phyloP scores from a whole-genome alignment of 2,113 vertebrate genomes.

The Casuarius casuarius region DNA sequence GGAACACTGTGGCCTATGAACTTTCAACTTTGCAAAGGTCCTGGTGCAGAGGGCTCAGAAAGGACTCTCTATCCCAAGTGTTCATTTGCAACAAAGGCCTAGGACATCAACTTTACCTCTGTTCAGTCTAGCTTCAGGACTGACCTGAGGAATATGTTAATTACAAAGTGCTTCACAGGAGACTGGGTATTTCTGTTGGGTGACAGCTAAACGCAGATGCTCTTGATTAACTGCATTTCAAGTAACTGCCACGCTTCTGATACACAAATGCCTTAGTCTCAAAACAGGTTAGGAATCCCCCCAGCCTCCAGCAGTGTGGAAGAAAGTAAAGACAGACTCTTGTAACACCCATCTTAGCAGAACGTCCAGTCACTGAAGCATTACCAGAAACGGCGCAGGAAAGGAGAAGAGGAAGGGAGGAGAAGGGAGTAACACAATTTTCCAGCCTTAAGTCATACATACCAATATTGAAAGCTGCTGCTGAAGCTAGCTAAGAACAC shows the following conservation, averaged over 20 bases:
- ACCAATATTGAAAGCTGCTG: neutral
- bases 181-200: neutral
- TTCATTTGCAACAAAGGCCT: neutral
- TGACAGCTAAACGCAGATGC: neutral
- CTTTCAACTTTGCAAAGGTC: neutral
- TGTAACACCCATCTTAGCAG: neutral
- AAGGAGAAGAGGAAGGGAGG: neutral
- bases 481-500: neutral
- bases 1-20: neutral
- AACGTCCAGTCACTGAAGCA: neutral
- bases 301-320: neutral
- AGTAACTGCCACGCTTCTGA: neutral
- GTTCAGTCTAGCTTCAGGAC: neutral
- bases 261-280: neutral
- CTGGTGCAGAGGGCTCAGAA: rapidly evolving
- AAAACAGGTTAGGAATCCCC: neutral
- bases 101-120: neutral
- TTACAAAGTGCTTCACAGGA: neutral
- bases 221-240: neutral
- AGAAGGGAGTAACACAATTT: neutral
- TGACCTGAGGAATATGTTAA: rapidly evolving
- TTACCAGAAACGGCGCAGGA: neutral
- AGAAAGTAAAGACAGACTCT: neutral
- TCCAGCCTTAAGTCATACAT: neutral
- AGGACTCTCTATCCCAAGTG: neutral